Evolutionary conservation across 2,888 invertebrate species (phyloP), one percentile per base, ranked within the genome.

Genomic region (Salpingus planirostris): DNA sequence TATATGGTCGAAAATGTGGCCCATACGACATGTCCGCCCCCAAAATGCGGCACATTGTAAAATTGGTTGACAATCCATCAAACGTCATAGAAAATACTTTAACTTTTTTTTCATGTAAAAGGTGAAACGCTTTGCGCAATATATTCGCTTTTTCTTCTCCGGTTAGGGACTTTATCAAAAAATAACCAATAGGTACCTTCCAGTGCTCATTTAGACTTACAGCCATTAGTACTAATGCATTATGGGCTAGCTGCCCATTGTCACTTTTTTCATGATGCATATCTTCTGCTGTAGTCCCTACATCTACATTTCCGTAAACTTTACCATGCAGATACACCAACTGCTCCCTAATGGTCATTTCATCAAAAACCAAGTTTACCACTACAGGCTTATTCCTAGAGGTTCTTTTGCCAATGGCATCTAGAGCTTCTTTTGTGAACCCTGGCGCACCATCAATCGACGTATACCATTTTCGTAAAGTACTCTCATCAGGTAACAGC

Each of bases 171-270:
- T 36, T 27, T 15, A 41, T 47, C 26, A 47, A 31, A 30, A 44
- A 49, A 32, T 46, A 47, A n/a, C 31, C 45, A 5, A 42, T 5
- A 6, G 44, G 45, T 11, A 43, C 22, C 36, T 46, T 46, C 40
- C 41, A 46, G 18, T 31, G 10, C 7, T 11, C 36, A 29, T 46
- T 44, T 5, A 45, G 15, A 4, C 21, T 29, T 7, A 44, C 44
- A 5, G 28, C 32, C 31, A 42, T 29, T 23, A 46, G 44, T 3
- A 46, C 43, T 3, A 42, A 15, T n/a, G 36, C 42, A 4, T 14
- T 13, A 3, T 27, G 13, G 2, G 13, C 15, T 2, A 6, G 13
- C 10, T 3, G 3, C 2, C 7, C 2, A 14, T 11, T 14, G 8
- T 13, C 15, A 2, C 4, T 2, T n/a, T 27, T 10, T 14, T 2